These are phyloP conservation scores for Heterochromis multidens DNA, from an alignment of 2,113 vertebrate species.

Conservation along the genomic window DNA sequence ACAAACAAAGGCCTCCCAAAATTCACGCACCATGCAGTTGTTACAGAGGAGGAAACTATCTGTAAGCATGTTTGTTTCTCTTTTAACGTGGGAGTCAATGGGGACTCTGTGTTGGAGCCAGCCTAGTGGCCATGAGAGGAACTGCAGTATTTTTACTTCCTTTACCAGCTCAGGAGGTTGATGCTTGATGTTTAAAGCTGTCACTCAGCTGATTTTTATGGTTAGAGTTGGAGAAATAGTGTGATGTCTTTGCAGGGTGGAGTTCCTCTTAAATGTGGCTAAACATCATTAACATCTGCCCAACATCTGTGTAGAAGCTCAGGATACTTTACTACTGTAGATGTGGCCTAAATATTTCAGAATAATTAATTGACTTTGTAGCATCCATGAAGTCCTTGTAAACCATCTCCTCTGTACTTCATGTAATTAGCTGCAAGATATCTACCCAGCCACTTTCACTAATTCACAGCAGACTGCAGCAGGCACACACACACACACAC, in stretches of 20 bases:
- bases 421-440: neutral
- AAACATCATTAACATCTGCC: neutral
- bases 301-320: neutral
- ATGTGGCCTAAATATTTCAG: neutral
- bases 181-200: neutral
- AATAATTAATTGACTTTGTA: neutral
- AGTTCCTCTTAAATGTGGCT: neutral
- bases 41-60: too few species aligned
- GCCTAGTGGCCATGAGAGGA: neutral
- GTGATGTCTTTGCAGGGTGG: neutral
- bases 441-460: neutral
- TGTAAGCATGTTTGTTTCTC: neutral
- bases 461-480: neutral
- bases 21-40: too few species aligned
- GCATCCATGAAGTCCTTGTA: neutral
- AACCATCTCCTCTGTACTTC: neutral
- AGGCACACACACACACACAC: neutral
- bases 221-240: too few species aligned
- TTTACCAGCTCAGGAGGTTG: neutral
- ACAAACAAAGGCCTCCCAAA: too few species aligned
- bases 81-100: fast-evolving
- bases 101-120: neutral
- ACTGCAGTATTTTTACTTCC: neutral
- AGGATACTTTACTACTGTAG: neutral
- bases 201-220: too few species aligned